Conservation (phyloP, 2,888 invertebrate species). For the Nematopogon swammerdamellus region DNA sequence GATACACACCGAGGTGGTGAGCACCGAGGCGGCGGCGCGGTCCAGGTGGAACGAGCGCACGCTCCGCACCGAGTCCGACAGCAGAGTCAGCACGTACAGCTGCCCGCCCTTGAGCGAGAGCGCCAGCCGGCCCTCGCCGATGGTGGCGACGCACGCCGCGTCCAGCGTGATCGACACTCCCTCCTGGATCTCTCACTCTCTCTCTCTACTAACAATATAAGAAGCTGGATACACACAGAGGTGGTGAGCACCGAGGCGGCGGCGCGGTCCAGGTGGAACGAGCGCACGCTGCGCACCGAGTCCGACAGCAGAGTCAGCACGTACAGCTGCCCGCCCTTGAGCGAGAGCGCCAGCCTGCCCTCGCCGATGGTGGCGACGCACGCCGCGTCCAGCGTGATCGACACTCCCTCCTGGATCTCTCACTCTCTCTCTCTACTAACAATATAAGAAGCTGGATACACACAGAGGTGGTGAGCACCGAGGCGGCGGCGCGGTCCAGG, state of each 20-base stretch:
- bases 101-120: conserved; percentile 89
- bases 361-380: conserved; percentile 82
- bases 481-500: conserved; percentile 85
- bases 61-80: conserved; percentile 81
- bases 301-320: conserved; percentile 83
- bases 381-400: conserved; percentile 86
- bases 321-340: conserved; percentile 85
- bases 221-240: conserved; percentile 62
- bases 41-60: conserved; percentile 81
- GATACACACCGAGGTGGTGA: conserved; percentile 86
- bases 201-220: too few species aligned
- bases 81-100: conserved; percentile 77
- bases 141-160: conserved; percentile 73
- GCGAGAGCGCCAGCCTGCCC: conserved; percentile 81
- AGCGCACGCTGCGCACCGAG: conserved; percentile 79
- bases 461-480: conserved; percentile 84
- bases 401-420: too few species aligned
- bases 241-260: conserved; percentile 86
- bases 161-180: too few species aligned
- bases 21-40: conserved; percentile 83
- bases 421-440: too few species aligned
- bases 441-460: conserved; percentile 34
- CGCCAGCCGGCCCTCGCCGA: conserved; percentile 82
- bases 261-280: conserved; percentile 86
- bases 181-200: too few species aligned